Evolutionary conservation across 2,888 invertebrate species (phyloP), one percentile per base, ranked within the genome.

Genomic region (Himalopsyche kuldschensis): DNA sequence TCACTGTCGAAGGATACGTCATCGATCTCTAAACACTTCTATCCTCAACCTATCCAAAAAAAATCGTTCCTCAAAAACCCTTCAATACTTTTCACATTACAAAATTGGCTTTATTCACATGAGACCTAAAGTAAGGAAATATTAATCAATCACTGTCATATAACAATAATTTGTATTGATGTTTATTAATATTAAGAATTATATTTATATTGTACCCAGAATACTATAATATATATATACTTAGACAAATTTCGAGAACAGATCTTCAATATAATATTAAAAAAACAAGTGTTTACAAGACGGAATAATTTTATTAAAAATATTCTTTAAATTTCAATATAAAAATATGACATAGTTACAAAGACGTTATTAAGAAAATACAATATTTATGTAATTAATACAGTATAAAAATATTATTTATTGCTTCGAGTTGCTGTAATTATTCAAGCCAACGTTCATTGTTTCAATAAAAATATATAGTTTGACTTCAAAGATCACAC

Each of bases 1-100:
- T 96, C 79, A 93, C 94, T 81, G 91, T 96, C 69, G 94, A 96
- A 88, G 96, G 96, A n/a, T 93, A 94, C 86, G 95, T 94, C 32
- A 93, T 93, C 48, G 95, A 95, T 87, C 89, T 94, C 87, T 94
- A 91, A 91, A 80, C 84, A 85, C 17, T 20, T 31, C 6, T 10
- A 75, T 35, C 32, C 11, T 31, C n/a, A 32, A 76, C n/a, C 24
- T 32, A 5, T 76, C 20, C 20, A 46, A 24, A 24, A 47, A 46
- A 20, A 46, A 27, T 20, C 46, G 0, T 27, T 63, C 63, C 69
- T 69, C 4, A 30, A 80, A 78, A 20, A 81, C 63, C 41, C 79
- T 78, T 85, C 86, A 86, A 78, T 83, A 84, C 55, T 77, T 80
- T 80, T 86, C 86, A 87, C 87, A 87, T 86, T 80, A 77, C 84